phyloP scores from a whole-genome alignment of 2,113 vertebrate species.

The Microtus richardsoni region DNA sequence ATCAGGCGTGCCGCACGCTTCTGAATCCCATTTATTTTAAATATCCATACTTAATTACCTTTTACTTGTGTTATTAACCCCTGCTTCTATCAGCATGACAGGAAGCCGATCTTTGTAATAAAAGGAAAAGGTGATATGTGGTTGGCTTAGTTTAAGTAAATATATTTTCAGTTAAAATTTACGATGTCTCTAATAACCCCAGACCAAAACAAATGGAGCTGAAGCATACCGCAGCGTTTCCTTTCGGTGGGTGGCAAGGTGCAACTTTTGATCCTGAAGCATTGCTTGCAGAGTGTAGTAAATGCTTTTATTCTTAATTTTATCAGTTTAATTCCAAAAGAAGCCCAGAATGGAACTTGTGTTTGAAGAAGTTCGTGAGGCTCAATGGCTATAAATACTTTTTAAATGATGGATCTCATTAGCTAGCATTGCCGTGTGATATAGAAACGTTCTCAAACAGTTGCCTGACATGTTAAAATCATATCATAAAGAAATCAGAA shows the following conservation, averaged over 20 bases:
- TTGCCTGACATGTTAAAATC: conserved; percentile 5
- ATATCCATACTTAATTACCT: conserved; percentile 80
- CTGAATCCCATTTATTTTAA: conserved; percentile 82
- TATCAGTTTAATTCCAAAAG: conserved; percentile 29
- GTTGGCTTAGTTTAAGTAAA: conserved; percentile 74
- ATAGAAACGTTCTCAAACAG: background rate
- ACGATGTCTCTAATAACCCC: conserved; percentile 66
- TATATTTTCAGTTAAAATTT: conserved; percentile 72
- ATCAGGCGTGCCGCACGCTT: conserved; percentile 77
- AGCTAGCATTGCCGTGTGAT: background rate
- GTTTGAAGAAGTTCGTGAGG: background rate
- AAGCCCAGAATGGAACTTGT: background rate
- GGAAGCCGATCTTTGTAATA: conserved; percentile 42
- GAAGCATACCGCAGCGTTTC: conserved; percentile 29
- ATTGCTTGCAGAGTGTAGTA: background rate
- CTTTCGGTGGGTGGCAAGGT: conserved; percentile 30
- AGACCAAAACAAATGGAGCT: conserved; percentile 50
- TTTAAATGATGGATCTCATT: background rate
- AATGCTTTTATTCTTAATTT: conserved; percentile 57
- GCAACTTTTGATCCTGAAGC: background rate
- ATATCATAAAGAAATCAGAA: background rate
- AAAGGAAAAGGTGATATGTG: conserved; percentile 75
- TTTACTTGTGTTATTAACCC: conserved; percentile 81
- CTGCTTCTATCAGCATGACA: conserved; percentile 70
- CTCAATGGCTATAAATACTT: background rate